Base-by-base conservation (phyloP, 2,888 invertebrate genomes). In the Microplitis manilae region DNA sequence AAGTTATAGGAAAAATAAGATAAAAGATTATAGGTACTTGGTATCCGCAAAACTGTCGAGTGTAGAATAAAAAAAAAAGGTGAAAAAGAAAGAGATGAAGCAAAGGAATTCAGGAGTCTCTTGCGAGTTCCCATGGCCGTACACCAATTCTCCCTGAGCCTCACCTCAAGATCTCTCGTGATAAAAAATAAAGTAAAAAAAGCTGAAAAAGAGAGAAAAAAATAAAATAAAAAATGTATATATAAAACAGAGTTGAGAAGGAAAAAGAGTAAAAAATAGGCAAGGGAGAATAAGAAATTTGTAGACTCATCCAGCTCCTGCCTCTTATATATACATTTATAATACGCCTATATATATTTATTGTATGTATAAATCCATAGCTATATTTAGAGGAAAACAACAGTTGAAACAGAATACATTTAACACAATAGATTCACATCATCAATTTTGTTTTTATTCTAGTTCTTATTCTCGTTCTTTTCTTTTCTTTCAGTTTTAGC, bases 51-150 rank as follows among this genome's bases (percentile, higher is more conserved):
- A 40, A 17, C 17, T 30, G 15, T 15, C 38, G 17, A 40, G 38
- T 30, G 41, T 17, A 20, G 59, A 17, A 50, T 20, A 50, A 50
- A 30, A 41, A 68, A 30, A 68, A 39, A 68, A 41, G 41, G 15
- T 13, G 9, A 17, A 30, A 70, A 50, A 60, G n/a, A 20, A 40
- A 15, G 17, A 59, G 65, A 50, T 30, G n/a, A 40, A 41, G 41
- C 59, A 59, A 61, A 72, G 41, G 73, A 73, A 73, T 64, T 82
- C 60, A 70, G 70, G 50, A 70, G 41, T 70, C 70, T 70, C 70
- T 70, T 50, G 70, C 50, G 70, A 30, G 70, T 70, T 70, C 70
- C 70, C 70, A 70, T 50, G 70, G 15, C 70, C 13, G 70, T 50
- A 50, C 70, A 70, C 68, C 70, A 70, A 50, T 17, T 59, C 70